These are phyloP conservation scores for Verasper variegatus DNA, from an alignment of 2,113 vertebrate genomes.

Conservation along the genomic window DNA sequence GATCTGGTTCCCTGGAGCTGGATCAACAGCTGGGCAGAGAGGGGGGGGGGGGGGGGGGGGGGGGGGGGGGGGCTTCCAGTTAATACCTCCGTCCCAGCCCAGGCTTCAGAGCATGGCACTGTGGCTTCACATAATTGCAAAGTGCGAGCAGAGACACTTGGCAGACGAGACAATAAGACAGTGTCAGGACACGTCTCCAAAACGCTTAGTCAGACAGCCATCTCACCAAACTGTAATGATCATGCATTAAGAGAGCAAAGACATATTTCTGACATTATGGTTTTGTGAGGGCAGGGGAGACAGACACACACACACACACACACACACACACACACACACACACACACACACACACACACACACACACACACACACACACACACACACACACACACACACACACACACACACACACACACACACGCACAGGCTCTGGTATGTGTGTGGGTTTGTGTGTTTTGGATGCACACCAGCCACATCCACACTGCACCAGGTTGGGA, in stretches of 20 bases:
- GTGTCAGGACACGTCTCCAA: conserved; percentile 71
- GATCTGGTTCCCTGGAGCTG: background rate
- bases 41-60: background rate
- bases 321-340: too few relatives aligned
- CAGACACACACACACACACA: conserved; percentile 21
- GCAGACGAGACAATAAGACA: conserved; percentile 62
- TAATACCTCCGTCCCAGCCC: conserved; percentile 18
- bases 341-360: too few relatives aligned
- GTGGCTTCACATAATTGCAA: conserved; percentile 73
- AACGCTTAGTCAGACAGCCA: conserved; percentile 74
- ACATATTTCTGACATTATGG: conserved; percentile 74
- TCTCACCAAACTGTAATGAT: conserved; percentile 78
- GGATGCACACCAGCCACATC: conserved; percentile 57
- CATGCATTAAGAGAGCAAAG: conserved; percentile 68
- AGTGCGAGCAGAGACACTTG: conserved; percentile 70
- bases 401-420: too few relatives aligned
- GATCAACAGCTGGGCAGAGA: conserved; percentile 4
- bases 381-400: background rate
- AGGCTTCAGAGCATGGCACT: conserved; percentile 41
- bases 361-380: conserved; percentile 28
- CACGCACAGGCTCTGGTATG: conserved; percentile 55
- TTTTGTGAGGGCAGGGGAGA: conserved; percentile 61
- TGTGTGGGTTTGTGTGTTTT: conserved; percentile 72
- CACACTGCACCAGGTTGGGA: conserved; percentile 49
- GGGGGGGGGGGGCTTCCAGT: conserved; percentile 10